A percentile compares a stretch with the other conserved stretches of the same genome.
Evolutionary conservation across 2,113 vertebrate genomes (phyloP).

Genomic region (Rhineura floridana): DNA sequence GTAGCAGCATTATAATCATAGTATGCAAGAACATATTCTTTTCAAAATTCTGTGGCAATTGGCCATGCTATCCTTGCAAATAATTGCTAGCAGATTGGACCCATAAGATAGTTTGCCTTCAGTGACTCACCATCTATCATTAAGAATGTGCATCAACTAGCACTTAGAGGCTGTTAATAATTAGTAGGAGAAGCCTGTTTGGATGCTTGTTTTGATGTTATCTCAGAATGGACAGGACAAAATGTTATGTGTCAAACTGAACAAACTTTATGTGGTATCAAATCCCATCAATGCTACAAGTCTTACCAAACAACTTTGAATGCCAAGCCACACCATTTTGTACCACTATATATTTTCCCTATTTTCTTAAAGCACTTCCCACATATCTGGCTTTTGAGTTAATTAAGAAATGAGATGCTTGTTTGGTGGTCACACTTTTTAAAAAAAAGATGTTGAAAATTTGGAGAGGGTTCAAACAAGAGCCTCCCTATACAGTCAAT

Average conservation of each 20-base stretch:
- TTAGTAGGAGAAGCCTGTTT: background rate
- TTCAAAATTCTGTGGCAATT: background rate
- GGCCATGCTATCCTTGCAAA: background rate
- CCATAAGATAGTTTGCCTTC: background rate
- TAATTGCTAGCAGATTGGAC: background rate
- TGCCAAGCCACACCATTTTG: conserved; percentile 39
- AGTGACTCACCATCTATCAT: background rate
- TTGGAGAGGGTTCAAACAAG: conserved; percentile 14
- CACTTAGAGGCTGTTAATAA: background rate
- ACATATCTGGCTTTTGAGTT: conserved; percentile 42
- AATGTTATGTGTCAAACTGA: background rate
- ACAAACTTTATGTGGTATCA: background rate
- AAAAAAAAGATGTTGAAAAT: background rate
- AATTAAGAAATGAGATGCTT: conserved; percentile 34
- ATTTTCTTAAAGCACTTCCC: conserved; percentile 45
- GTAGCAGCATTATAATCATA: background rate
- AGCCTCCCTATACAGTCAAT: too few relatives aligned
- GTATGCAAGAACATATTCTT: background rate
- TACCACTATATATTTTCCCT: conserved; percentile 47
- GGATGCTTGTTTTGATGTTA: background rate
- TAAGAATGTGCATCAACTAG: background rate
- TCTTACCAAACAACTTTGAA: background rate
- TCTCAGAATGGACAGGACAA: background rate
- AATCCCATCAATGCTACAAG: background rate
- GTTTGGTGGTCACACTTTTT: background rate